These are phyloP conservation scores for Ischnus inquisitorius DNA, from an alignment of 2,888 invertebrate species.

Conservation along the genomic window DNA sequence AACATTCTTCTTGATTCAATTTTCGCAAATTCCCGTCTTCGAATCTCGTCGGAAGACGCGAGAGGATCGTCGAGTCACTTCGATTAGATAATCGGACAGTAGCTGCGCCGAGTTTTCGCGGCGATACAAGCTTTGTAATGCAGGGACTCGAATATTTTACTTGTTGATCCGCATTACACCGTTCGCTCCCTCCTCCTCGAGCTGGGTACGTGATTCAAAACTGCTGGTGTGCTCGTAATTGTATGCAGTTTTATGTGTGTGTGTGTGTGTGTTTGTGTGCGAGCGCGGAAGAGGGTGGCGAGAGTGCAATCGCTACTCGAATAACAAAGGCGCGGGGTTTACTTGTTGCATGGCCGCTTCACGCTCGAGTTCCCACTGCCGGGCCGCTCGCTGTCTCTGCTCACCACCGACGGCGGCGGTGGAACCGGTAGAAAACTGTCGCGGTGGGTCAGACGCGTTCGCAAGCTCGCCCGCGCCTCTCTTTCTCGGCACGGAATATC, in stretches of 20 bases:
- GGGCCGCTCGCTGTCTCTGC: conserved; percentile 51
- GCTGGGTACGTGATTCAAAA: conserved; percentile 25
- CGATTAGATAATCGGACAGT: not conserved
- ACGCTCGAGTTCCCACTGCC: conserved; percentile 52
- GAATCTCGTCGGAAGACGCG: not conserved
- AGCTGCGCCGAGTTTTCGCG: not conserved
- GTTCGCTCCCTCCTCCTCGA: not conserved
- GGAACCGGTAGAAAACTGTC: conserved; percentile 56
- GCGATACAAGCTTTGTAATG: not conserved
- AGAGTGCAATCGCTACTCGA: conserved; percentile 66
- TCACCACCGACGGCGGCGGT: conserved; percentile 48
- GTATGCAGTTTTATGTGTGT: conserved; percentile 16
- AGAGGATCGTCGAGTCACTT: not conserved
- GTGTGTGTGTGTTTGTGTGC: not conserved
- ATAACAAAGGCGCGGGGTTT: conserved; percentile 70
- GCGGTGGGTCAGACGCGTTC: conserved; percentile 54
- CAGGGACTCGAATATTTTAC: conserved; percentile 8
- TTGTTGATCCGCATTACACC: conserved; percentile 16
- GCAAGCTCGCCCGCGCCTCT: not conserved
- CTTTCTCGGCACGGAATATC: conserved; percentile 25
- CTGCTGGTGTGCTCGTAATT: not conserved
- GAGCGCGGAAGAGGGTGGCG: not conserved
- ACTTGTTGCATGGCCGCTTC: conserved; percentile 71
- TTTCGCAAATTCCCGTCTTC: not conserved
- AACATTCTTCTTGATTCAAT: too few species aligned